Evolutionary conservation across 2,888 invertebrate species (phyloP).

Genomic region (Volucella inflata): DNA sequence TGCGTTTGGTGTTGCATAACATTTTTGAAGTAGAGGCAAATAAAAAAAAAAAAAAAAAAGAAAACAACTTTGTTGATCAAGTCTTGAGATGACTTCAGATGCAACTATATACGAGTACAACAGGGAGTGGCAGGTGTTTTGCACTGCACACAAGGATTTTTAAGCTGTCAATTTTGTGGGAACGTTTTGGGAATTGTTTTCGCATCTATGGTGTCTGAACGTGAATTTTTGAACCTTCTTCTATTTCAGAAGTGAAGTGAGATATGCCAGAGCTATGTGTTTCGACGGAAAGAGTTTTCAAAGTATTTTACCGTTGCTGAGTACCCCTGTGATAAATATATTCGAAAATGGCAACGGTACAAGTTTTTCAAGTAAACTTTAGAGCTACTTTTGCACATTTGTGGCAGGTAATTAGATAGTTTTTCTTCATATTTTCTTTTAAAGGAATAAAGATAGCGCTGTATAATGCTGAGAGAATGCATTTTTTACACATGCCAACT

Average conservation of each 20-base stretch:
- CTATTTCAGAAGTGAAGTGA: neutral
- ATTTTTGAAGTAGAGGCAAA: neutral
- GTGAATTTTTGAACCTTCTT: neutral
- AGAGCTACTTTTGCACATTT: too few species aligned
- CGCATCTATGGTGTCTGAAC: neutral
- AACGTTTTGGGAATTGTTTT: conserved; percentile 40
- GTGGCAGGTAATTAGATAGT: too few species aligned
- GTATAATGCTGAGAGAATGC: too few species aligned
- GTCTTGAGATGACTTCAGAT: neutral
- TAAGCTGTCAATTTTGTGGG: conserved; percentile 22
- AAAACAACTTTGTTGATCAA: neutral
- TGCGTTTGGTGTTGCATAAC: neutral
- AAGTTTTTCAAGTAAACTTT: too few species aligned
- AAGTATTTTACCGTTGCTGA: conserved; percentile 47
- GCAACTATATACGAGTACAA: neutral
- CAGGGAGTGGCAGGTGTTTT: neutral
- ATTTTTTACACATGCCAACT: too few species aligned
- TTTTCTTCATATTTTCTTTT: too few species aligned
- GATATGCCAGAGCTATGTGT: conserved; percentile 18
- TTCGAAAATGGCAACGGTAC: too few species aligned
- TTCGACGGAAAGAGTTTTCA: conserved; percentile 22
- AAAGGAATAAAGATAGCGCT: too few species aligned
- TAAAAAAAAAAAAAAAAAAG: too few species aligned
- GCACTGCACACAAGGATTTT: neutral
- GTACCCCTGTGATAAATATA: neutral